Evolutionary conservation across 2,113 vertebrate species (phyloP).

Genomic region (Tauraco erythrolophus): DNA sequence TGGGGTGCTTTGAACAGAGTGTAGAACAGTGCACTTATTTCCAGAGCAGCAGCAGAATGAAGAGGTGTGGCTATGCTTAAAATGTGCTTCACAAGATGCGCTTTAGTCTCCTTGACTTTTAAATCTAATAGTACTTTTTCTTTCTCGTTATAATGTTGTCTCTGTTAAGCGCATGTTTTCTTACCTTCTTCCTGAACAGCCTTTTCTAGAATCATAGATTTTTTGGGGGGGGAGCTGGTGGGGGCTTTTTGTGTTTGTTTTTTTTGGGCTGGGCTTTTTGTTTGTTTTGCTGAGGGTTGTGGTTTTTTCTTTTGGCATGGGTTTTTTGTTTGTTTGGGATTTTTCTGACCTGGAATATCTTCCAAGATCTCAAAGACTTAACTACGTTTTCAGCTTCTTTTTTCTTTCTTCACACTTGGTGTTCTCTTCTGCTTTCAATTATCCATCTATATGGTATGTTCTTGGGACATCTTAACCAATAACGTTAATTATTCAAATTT

Average conservation of each 20-base stretch:
- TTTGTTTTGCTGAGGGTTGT: not conserved
- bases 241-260: not conserved
- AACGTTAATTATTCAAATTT: not conserved
- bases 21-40: not conserved
- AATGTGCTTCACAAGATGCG: not conserved
- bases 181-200: not conserved
- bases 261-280: too few relatives aligned
- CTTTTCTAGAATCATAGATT: not conserved
- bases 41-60: not conserved
- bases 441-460: accelerated
- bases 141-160: not conserved
- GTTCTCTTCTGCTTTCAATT: not conserved
- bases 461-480: not conserved
- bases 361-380: not conserved
- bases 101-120: not conserved
- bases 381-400: not conserved
- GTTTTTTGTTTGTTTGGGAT: not conserved
- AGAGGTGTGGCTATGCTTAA: too few relatives aligned
- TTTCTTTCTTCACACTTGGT: not conserved
- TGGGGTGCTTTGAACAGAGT: not conserved
- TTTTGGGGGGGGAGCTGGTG: accelerated
- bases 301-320: too few relatives aligned
- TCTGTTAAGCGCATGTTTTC: not conserved
- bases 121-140: not conserved
- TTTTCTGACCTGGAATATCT: not conserved